Base-by-base conservation (phyloP, 23 tunicate species). In the Ascidia mentula region DNA sequence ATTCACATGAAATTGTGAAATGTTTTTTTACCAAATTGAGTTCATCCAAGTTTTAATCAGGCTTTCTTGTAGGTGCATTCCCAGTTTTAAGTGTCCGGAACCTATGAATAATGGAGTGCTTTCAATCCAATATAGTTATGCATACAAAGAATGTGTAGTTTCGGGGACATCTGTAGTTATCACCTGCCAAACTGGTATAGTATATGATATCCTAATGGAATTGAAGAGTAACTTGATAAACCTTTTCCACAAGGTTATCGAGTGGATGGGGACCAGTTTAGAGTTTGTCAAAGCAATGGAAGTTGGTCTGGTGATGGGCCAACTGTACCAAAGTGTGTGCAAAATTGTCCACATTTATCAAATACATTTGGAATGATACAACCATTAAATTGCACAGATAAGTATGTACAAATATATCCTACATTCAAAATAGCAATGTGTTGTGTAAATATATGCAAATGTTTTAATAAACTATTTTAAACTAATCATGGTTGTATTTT, bases 241-340 rank as follows among this genome's bases (percentile, higher is more conserved):
- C 15, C 12, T 42, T 42, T 42, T 42, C 15, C 15, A 9, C 53
- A 9, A 82, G 90, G 90, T 20, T 79, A 45, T 40, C 71, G 34
- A 5, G 37, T 36, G 13, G 75, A 46, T 39, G 90, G 90, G 15
- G 90, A 86, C 73, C 37, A 28, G 37, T 69, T 45, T 5, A 40
- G 90, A 15, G 30, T 46, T 32, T 86, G 90, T 59, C 35, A 0
- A 35, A 15, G 0, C n/a, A 65, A 72, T 31, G 84, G 90, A 6
- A 34, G 1, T 17, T 86, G 90, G 90, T 59, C 84, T 34, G 90
- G 90, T 15, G 40, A 79, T 8, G 82, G 89, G 36, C 80, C 80
- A 13, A 32, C 35, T 32, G 38, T 39, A 9, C 74, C 84, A 17
- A 73, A 30, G 8, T 86, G 90, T 73, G 61, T 35, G 12, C 75